Evolutionary conservation across 1,140 invertebrate species (phyloP).

Genomic region (Ostrea denselamellosa): DNA sequence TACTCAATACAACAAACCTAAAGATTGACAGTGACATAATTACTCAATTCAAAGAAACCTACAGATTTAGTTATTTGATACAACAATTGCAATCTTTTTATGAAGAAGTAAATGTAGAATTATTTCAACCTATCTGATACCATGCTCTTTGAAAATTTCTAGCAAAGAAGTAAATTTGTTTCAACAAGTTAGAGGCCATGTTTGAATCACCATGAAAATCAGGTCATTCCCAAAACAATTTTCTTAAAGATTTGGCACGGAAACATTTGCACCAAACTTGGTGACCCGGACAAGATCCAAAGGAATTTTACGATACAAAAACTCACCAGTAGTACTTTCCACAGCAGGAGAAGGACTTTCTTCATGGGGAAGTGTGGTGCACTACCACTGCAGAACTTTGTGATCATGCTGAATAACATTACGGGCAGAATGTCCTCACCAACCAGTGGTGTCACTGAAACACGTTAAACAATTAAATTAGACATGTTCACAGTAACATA

Average conservation of each 20-base stretch:
- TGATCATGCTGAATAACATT: constrained; percentile 94
- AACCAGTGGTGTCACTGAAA: constrained; percentile 65
- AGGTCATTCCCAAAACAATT: too few species aligned
- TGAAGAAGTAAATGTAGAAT: too few species aligned
- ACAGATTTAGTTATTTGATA: too few species aligned
- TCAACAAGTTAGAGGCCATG: too few species aligned
- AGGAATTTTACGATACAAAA: not conserved
- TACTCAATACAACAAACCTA: constrained; percentile 82
- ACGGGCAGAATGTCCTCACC: constrained; percentile 91
- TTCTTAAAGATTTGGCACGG: too few species aligned
- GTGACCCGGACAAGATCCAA: too few species aligned
- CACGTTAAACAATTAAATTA: not conserved
- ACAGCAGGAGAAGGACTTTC: constrained; percentile 96
- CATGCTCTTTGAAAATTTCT: too few species aligned
- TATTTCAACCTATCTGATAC: too few species aligned
- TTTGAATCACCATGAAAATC: too few species aligned
- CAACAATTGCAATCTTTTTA: too few species aligned
- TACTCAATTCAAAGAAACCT: not conserved
- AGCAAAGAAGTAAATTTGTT: too few species aligned
- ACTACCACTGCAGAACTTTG: constrained; percentile 94
- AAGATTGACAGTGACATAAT: not conserved
- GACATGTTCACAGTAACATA: not conserved
- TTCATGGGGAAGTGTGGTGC: constrained; percentile 98
- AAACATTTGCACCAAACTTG: too few species aligned
- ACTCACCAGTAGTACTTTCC: constrained; percentile 92